phyloP scores from a whole-genome alignment of 2,888 invertebrate species.

The Platypus cylindrus region DNA sequence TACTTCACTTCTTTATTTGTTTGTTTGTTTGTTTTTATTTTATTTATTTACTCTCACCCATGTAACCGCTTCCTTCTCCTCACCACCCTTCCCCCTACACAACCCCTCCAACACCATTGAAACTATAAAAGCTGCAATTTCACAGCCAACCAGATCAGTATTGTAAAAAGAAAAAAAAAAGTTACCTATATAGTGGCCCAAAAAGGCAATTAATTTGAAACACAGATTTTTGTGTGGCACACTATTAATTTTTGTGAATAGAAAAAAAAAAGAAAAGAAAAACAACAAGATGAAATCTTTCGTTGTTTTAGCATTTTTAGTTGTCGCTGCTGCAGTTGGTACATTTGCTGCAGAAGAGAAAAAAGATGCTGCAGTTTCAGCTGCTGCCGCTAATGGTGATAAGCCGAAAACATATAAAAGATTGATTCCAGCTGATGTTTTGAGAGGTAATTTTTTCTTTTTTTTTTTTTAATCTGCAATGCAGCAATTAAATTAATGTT shows the following conservation, averaged over 20 bases:
- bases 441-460: slow-evolving; percentile 78
- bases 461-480: too few relatives aligned
- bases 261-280: not conserved
- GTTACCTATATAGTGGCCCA: too few relatives aligned
- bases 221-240: too few relatives aligned
- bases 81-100: slow-evolving; percentile 4
- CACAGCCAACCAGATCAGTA: slow-evolving; percentile 10
- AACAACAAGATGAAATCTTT: slow-evolving; percentile 42
- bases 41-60: slow-evolving; percentile 11
- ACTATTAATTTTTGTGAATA: not conserved
- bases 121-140: slow-evolving; percentile 11
- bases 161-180: slow-evolving; percentile 7
- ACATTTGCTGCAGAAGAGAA: slow-evolving; percentile 31
- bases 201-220: too few relatives aligned
- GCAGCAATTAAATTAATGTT: too few relatives aligned
- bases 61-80: slow-evolving; percentile 6
- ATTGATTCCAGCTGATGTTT: slow-evolving; percentile 77
- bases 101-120: slow-evolving; percentile 3
- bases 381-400: slow-evolving; percentile 23
- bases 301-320: slow-evolving; percentile 37
- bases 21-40: too few relatives aligned
- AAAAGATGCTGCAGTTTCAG: slow-evolving; percentile 28
- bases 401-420: slow-evolving; percentile 64
- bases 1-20: too few relatives aligned
- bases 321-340: slow-evolving; percentile 39